These are phyloP conservation scores for Cepphus grylle DNA, from an alignment of 2,113 vertebrate genomes.

Conservation along the genomic window DNA sequence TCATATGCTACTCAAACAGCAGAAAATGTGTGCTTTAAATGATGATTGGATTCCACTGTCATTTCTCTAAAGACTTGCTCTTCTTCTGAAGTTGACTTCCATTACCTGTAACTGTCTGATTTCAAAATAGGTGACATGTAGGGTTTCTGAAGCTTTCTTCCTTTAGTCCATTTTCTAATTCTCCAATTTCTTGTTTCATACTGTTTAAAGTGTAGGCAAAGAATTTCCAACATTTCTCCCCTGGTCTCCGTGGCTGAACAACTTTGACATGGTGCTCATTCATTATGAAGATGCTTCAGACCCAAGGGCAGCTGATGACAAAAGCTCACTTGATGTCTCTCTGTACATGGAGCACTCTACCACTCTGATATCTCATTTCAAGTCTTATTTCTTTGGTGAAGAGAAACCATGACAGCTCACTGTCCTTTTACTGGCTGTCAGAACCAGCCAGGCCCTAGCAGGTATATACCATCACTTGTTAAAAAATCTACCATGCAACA, in stretches of 20 bases:
- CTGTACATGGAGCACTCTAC: not conserved
- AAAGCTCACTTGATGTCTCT: not conserved
- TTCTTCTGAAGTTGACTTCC: not conserved
- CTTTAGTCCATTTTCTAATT: not conserved
- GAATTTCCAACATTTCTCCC: not conserved
- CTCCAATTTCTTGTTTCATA: not conserved
- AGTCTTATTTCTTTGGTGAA: not conserved
- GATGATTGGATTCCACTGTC: not conserved
- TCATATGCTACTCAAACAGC: not conserved
- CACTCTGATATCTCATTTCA: not conserved
- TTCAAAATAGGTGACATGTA: not conserved
- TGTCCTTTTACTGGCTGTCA: not conserved
- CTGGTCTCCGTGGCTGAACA: not conserved
- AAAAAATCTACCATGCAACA: not conserved
- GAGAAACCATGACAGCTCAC: not conserved
- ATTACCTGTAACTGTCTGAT: not conserved
- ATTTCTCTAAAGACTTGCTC: not conserved
- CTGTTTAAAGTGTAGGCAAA: not conserved
- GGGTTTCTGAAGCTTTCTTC: not conserved
- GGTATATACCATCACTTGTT: not conserved
- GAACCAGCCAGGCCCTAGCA: not conserved
- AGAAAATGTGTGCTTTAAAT: not conserved
- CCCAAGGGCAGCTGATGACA: not conserved
- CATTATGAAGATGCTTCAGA: not conserved
- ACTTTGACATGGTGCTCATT: not conserved